Conservation (phyloP, 1,140 invertebrate genomes). For the Anastrepha obliqua region DNA sequence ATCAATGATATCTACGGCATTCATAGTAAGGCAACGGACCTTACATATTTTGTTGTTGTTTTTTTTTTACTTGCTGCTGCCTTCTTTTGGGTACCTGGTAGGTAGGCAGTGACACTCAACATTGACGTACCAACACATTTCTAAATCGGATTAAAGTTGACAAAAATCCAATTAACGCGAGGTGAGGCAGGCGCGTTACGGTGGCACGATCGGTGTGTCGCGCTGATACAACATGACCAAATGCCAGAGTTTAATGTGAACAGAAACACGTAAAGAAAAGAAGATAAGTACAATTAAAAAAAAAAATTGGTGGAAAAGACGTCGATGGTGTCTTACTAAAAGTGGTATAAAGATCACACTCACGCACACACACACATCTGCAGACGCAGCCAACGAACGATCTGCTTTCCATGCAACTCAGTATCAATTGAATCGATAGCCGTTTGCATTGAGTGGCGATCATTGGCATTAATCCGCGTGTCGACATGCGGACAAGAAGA, state of each 20-base stretch:
- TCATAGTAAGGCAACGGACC: constrained; percentile 18
- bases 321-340: not conserved
- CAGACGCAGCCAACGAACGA: not conserved
- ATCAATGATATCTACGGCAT: constrained; percentile 17
- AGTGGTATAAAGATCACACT: not conserved
- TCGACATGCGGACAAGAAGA: not conserved
- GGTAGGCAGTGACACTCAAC: not conserved
- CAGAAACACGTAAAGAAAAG: not conserved
- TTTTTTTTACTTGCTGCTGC: not conserved
- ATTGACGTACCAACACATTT: not conserved
- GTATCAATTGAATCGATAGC: not conserved
- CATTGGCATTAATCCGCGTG: constrained; percentile 10
- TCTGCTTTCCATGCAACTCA: not conserved
- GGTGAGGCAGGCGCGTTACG: constrained; percentile 47
- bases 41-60: constrained; percentile 3
- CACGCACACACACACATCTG: not conserved
- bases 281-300: not conserved
- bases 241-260: not conserved
- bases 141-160: constrained; percentile 51
- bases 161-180: constrained; percentile 52
- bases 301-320: not conserved
- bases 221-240: constrained; percentile 1
- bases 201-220: constrained; percentile 32
- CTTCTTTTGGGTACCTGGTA: not conserved
- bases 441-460: constrained; percentile 13